A percentile compares a stretch with the other conserved stretches of the same genome.
Evolutionary conservation across 2,888 invertebrate species (phyloP).

Genomic region (Nezara viridula): DNA sequence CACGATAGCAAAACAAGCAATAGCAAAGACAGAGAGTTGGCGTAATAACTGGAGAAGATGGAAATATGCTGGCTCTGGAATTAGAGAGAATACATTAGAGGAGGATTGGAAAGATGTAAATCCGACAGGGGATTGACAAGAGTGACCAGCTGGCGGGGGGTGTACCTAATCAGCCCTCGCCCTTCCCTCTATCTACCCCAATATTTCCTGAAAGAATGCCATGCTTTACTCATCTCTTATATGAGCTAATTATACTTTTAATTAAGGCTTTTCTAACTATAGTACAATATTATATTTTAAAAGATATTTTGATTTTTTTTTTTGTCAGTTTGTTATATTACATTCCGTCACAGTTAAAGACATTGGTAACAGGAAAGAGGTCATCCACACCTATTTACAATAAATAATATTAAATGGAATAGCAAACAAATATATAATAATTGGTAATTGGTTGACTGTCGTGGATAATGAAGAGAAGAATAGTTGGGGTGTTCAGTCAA

Average conservation of each 20-base stretch:
- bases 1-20: not conserved
- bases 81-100: conserved; percentile 16
- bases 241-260: not conserved
- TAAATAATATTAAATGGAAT: too few species aligned
- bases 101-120: conserved; percentile 16
- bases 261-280: not conserved
- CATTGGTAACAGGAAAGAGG: too few species aligned
- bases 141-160: conserved; percentile 7
- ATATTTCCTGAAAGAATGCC: not conserved
- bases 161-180: not conserved
- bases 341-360: too few species aligned
- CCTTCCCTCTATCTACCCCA: not conserved
- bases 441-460: too few species aligned
- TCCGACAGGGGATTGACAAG: conserved; percentile 18
- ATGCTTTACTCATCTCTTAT: not conserved
- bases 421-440: too few species aligned
- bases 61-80: conserved; percentile 10
- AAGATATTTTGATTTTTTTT: too few species aligned
- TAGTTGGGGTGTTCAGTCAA: too few species aligned
- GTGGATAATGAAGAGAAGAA: too few species aligned
- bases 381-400: too few species aligned
- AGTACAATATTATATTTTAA: not conserved
- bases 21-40: not conserved
- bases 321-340: too few species aligned
- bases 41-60: not conserved